A percentile compares a stretch with the other conserved stretches of the same genome.
Conservation (phyloP, 1,140 invertebrate species). For the Parasteatoda tepidariorum region DNA sequence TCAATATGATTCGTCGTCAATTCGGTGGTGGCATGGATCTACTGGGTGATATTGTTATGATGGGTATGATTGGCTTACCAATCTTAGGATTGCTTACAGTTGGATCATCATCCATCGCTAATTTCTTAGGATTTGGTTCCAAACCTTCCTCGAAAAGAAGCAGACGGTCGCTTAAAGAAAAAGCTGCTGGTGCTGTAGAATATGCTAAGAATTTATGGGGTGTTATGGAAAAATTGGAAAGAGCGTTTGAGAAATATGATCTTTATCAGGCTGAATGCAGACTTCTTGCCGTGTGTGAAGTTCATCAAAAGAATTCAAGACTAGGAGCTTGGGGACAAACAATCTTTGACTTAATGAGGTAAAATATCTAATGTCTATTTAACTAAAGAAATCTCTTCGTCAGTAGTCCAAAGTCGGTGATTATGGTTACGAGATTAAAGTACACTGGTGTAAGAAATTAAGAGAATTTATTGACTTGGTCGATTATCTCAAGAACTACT, state of each 20-base stretch:
- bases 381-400: too few species aligned
- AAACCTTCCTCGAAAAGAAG: slow-evolving; percentile 26
- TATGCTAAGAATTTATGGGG: slow-evolving; percentile 56
- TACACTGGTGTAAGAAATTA: too few species aligned
- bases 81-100: slow-evolving; percentile 57
- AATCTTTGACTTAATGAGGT: slow-evolving; percentile 56
- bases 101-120: slow-evolving; percentile 45
- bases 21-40: slow-evolving; percentile 56
- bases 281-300: slow-evolving; percentile 45
- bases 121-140: slow-evolving; percentile 39
- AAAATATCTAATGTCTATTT: neutral
- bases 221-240: slow-evolving; percentile 54
- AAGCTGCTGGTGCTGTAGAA: slow-evolving; percentile 44
- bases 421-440: too few species aligned
- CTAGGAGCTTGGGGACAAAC: slow-evolving; percentile 35
- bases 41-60: slow-evolving; percentile 48
- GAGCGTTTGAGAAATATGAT: slow-evolving; percentile 56
- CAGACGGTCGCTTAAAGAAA: slow-evolving; percentile 39
- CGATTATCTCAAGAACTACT: too few species aligned
- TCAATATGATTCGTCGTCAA: slow-evolving; percentile 51
- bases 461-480: too few species aligned
- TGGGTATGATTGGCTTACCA: slow-evolving; percentile 55
- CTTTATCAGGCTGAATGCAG: slow-evolving; percentile 48
- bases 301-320: slow-evolving; percentile 43
- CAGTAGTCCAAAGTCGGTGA: too few species aligned